Percentiles rank a stretch among this genome's conserved stretches.
These are phyloP conservation scores for Pharmacophagus antenor DNA, from an alignment of 2,888 invertebrate species.

Conservation along the genomic window DNA sequence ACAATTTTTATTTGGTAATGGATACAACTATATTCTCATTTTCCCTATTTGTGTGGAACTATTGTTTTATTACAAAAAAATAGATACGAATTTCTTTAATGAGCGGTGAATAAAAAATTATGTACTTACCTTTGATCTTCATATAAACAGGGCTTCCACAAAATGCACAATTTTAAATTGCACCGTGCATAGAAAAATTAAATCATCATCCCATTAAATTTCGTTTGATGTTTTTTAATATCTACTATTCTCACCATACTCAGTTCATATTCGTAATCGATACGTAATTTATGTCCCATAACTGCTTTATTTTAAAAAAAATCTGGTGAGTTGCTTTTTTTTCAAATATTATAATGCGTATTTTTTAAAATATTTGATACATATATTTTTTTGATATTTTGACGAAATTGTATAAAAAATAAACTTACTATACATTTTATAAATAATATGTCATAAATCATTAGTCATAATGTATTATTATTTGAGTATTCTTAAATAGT, in stretches of 20 bases:
- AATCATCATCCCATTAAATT: background rate
- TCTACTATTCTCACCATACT: background rate
- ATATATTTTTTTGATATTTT: no score
- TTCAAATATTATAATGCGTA: no score
- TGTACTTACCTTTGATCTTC: background rate
- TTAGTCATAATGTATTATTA: background rate
- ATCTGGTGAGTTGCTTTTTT: no score
- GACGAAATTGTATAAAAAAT: no score
- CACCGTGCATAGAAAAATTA: background rate
- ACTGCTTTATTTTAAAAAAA: background rate
- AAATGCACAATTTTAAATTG: conserved; percentile 21
- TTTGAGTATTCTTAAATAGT: background rate
- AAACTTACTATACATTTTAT: no score
- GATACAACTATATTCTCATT: no score
- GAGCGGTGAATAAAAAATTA: background rate
- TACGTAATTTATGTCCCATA: background rate
- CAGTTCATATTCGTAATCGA: background rate
- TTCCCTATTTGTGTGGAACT: no score
- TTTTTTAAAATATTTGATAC: no score
- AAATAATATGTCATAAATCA: background rate
- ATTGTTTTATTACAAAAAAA: no score
- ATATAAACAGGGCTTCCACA: conserved; percentile 23
- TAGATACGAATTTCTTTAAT: no score
- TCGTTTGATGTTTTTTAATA: background rate
- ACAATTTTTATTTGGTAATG: no score